These are phyloP conservation scores for Chalcis sispes DNA, from an alignment of 2,888 invertebrate species.

Conservation along the genomic window DNA sequence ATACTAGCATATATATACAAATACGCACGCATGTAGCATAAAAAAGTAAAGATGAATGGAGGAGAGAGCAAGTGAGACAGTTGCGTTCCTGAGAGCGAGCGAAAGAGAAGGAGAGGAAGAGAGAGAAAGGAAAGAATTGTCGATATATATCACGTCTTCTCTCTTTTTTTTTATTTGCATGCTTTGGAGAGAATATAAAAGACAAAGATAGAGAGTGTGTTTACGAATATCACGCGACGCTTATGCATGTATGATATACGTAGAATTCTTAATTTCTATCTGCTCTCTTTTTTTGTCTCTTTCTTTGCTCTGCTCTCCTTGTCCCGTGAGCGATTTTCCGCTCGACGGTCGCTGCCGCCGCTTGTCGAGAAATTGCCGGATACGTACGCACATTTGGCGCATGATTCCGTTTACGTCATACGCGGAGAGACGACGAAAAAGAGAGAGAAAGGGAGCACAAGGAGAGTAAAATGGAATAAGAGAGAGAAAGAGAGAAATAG, in stretches of 20 bases:
- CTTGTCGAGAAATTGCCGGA: slow-evolving; percentile 57
- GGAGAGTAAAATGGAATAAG: no score
- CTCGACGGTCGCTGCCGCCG: slow-evolving; percentile 8
- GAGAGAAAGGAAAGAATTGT: not conserved
- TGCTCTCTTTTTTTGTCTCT: slow-evolving; percentile 7
- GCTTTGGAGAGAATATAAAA: not conserved
- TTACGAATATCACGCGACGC: slow-evolving; percentile 44
- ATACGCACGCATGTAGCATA: not conserved
- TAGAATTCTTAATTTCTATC: slow-evolving; percentile 20
- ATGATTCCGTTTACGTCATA: slow-evolving; percentile 63
- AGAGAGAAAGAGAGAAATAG: slow-evolving; percentile 31
- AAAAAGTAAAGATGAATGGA: slow-evolving; percentile 13
- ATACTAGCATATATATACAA: not conserved
- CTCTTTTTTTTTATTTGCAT: not conserved
- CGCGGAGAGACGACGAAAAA: slow-evolving; percentile 1
- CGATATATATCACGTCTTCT: not conserved
- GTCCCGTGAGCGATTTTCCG: slow-evolving; percentile 35
- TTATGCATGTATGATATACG: not conserved
- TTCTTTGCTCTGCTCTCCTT: slow-evolving; percentile 22
- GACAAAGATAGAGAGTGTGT: slow-evolving; percentile 19
- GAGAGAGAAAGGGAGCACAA: not conserved
- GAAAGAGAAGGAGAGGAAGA: no score
- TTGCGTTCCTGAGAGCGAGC: no score
- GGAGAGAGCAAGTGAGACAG: not conserved
- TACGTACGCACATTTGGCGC: slow-evolving; percentile 63